Evolutionary conservation across 1,140 invertebrate genomes (phyloP).

Genomic region (honey bee (Apis mellifera)): Amel_HAv3.1 CM009945.2:7959501-7960000

Average conservation of each 20-base stretch:
- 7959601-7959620: constrained; percentile 4
- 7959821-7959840: too few relatives aligned
- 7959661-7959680: constrained; percentile 29
- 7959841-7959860: too few relatives aligned
- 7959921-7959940: too few relatives aligned
- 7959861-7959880: too few relatives aligned
- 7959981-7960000: too few relatives aligned
- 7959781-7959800: not conserved
- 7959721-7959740: constrained; percentile 44
- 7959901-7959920: too few relatives aligned
- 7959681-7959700: not conserved
- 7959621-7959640: constrained; percentile 58
- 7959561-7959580: not conserved
- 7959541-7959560: not conserved
- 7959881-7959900: too few relatives aligned
- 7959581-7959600: constrained; percentile 23
- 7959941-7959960: too few relatives aligned
- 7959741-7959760: constrained; percentile 17
- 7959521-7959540: not conserved
- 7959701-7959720: constrained; percentile 5
- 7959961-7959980: too few relatives aligned
- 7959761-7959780: constrained; percentile 6
- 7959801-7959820: too few relatives aligned
- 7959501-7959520: not conserved
- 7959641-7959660: constrained; percentile 58